A percentile compares a stretch with the other conserved stretches of the same genome.
Evolutionary conservation across 2,888 invertebrate species (phyloP).

Genomic region (Leucania comma): DNA sequence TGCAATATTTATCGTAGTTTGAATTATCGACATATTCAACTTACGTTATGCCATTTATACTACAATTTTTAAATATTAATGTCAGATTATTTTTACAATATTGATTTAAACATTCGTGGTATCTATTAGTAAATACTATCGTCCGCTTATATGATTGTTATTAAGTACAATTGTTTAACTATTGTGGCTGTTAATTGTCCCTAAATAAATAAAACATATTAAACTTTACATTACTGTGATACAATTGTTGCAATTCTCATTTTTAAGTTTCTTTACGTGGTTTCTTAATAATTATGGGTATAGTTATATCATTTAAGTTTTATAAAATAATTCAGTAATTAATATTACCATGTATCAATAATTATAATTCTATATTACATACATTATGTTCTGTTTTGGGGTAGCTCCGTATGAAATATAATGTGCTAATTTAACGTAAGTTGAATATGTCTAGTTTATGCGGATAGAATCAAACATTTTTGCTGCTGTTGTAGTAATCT

Average conservation of each 20-base stretch:
- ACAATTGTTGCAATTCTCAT: conserved; percentile 26
- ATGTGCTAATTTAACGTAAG: conserved; percentile 58
- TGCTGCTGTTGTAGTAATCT: conserved; percentile 79
- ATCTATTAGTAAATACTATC: neutral
- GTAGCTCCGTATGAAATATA: conserved; percentile 20
- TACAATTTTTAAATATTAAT: conserved; percentile 9
- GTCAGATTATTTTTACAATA: conserved; percentile 7
- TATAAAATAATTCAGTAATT: conserved; percentile 18
- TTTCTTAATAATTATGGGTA: conserved; percentile 30
- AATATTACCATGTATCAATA: neutral
- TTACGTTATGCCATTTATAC: conserved; percentile 43
- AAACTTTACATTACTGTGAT: conserved; percentile 11
- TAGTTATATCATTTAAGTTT: conserved; percentile 44
- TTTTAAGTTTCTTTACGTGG: conserved; percentile 17
- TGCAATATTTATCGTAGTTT: conserved; percentile 75
- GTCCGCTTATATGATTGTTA: too few species aligned
- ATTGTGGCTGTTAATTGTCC: too few species aligned
- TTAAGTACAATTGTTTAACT: too few species aligned
- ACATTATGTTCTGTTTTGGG: neutral
- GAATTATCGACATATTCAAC: conserved; percentile 67
- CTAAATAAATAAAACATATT: too few species aligned
- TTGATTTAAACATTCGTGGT: neutral
- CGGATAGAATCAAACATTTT: conserved; percentile 70
- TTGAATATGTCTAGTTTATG: conserved; percentile 56
- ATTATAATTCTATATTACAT: conserved; percentile 5